Evolutionary conservation across 2,797 vertebrate genomes (phyloP).

Genomic region (Sciaenops ocellatus): DNA sequence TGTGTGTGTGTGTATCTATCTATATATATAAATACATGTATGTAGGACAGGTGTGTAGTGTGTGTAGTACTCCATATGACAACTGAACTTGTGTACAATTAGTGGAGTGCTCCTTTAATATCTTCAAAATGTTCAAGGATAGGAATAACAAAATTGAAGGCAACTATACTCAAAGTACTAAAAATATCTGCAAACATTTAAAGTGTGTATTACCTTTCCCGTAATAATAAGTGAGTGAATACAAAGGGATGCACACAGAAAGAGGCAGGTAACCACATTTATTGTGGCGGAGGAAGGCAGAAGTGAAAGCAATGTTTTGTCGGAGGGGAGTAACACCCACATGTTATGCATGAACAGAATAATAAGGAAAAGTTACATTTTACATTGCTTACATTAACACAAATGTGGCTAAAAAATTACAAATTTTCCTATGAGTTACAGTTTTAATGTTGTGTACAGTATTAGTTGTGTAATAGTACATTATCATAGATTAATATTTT

Average conservation of each 20-base stretch:
- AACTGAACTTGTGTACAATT: neutral
- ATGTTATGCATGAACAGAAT: too few species aligned
- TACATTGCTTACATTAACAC: neutral
- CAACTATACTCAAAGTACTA: neutral
- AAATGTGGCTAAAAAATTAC: neutral
- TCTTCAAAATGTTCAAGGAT: neutral
- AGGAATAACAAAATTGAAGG: neutral
- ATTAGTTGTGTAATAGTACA: too few species aligned
- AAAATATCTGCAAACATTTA: neutral
- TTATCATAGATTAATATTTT: neutral
- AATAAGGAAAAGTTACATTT: too few species aligned
- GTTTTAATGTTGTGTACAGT: neutral
- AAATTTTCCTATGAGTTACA: too few species aligned
- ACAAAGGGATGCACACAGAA: neutral
- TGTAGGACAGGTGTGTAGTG: too few species aligned
- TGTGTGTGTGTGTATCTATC: too few species aligned
- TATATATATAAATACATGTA: too few species aligned
- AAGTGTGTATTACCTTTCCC: neutral
- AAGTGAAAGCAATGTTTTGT: neutral
- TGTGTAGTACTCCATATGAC: too few species aligned
- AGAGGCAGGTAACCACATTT: neutral
- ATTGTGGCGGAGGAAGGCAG: neutral
- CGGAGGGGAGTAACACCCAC: neutral
- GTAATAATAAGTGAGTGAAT: neutral
- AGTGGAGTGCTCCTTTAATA: neutral